Evolutionary conservation across 35 echinoderm and acorn worm genomes (phyloP), one percentile per base, ranked within the genome.

Genomic region (Strongylocentrotus purpuratus): DNA sequence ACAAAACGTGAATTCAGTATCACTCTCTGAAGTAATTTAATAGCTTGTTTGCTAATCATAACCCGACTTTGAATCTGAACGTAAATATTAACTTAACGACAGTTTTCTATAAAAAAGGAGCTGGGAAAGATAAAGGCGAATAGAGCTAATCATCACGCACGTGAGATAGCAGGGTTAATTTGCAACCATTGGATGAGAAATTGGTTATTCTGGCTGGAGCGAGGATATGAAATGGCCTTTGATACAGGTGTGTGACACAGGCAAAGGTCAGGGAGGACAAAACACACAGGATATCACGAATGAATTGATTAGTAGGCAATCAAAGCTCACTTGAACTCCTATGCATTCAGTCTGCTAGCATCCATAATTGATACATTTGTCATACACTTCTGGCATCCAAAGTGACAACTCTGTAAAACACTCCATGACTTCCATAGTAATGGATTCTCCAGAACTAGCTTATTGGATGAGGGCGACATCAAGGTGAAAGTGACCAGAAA

Each of bases 171-270:
- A 89, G 45, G 45, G 87, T 20, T 1, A 89, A 89, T 89, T 46
- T 45, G 32, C 33, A 31, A 33, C 41, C 45, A 89, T 33, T 89
- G 41, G 45, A 89, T 89, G 87, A 89, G 33, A 89, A 89, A 89
- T 89, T 33, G 87, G 33, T 89, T 31, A 89, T 89, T 31, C 45
- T 89, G n/a, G n/a, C n/a, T n/a, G 33, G 45, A 89, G 87, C 45
- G 87, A 89, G 32, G 87, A 46, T 33, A 4, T 9, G 87, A 18
- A 0, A 89, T 78, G 87, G 87, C 87, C 45, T 45, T 89, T 35
- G 87, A 89, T 89, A 89, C 87, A 89, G 87, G 87, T 89, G 87
- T 89, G 87, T 89, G 12, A 17, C 87, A 78, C 22, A 78, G 65
- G 20, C 65, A 78, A 78, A 78, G 65, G 65, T n/a, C 65, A 78